A percentile compares a stretch with the other conserved stretches of the same genome.
Evolutionary conservation across 92 coral and sea anemone species (phyloP).

Genomic region (Meandrina meandrites): DNA sequence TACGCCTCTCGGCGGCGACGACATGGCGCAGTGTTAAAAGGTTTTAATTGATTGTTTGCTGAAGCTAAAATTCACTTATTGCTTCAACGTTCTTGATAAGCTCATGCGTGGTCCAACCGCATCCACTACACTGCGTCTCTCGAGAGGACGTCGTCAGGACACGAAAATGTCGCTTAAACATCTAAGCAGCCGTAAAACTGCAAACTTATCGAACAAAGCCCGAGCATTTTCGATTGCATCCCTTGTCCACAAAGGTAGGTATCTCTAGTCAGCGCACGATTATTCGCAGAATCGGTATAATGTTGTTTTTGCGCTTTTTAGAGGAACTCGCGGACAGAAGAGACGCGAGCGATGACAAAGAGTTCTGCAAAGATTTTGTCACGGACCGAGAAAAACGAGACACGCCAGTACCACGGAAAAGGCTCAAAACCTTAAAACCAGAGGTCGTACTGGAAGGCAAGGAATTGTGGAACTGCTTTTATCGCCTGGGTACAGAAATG

Average conservation of each 20-base stretch:
- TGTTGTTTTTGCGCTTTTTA: conserved; percentile 7
- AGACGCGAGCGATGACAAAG: conserved; percentile 23
- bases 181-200: conserved; percentile 41
- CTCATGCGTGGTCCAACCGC: conserved; percentile 37
- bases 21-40: conserved; percentile 97
- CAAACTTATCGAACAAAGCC: conserved; percentile 66
- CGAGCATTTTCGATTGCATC: conserved; percentile 89
- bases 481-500: conserved; percentile 91
- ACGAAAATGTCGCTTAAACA: conserved; percentile 17
- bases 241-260: conserved; percentile 78
- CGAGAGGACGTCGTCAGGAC: conserved; percentile 11
- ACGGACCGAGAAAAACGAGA: background rate
- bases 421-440: conserved; percentile 35
- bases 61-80: conserved; percentile 87
- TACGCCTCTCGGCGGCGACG: conserved; percentile 75
- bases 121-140: conserved; percentile 12
- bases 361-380: background rate
- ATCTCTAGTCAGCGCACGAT: background rate
- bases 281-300: conserved; percentile 12
- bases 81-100: conserved; percentile 66
- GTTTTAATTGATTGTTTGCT: conserved; percentile 94
- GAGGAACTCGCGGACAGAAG: conserved; percentile 7
- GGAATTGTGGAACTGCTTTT: conserved; percentile 92
- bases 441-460: conserved; percentile 72
- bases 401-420: conserved; percentile 41